Evolutionary conservation across 2,888 invertebrate genomes (phyloP).

Genomic region (Tuta absoluta): DNA sequence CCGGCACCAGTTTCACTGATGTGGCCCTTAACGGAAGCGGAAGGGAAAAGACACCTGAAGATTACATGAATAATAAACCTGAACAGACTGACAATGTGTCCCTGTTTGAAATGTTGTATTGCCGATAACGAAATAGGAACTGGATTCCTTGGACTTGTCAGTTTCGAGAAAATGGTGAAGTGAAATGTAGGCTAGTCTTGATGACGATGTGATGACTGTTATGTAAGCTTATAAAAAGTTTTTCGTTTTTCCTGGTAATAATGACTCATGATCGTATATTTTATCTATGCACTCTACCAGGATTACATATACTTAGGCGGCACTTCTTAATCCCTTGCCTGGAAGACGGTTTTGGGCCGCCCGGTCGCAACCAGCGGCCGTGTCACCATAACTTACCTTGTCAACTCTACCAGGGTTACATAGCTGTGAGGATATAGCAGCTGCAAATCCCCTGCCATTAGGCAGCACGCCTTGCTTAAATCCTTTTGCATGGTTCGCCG

Average conservation of each 20-base stretch:
- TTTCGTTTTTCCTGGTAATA: too few species aligned
- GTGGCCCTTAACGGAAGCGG: not conserved
- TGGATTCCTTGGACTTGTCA: not conserved
- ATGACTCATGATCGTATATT: too few species aligned
- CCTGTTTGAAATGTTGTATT: not conserved
- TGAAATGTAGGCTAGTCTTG: too few species aligned
- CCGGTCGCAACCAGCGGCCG: not conserved
- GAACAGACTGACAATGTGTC: slow-evolving; percentile 1
- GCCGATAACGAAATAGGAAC: not conserved
- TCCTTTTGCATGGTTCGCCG: too few species aligned
- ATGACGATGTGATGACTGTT: too few species aligned
- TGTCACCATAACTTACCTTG: not conserved
- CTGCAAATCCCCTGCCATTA: too few species aligned
- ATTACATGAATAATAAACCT: slow-evolving; percentile 3
- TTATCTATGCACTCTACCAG: too few species aligned
- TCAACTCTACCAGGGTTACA: too few species aligned
- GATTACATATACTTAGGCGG: not conserved
- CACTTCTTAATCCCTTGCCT: not conserved
- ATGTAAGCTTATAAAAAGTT: too few species aligned
- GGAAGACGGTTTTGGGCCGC: not conserved
- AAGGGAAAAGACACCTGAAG: slow-evolving; percentile 8
- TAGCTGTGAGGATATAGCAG: not conserved
- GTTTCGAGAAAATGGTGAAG: too few species aligned
- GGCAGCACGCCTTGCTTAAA: too few species aligned
- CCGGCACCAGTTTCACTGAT: too few species aligned